Evolutionary conservation across 2,797 vertebrate genomes (phyloP), one percentile per base, ranked within the genome.

Genomic region (Phalanger gymnotis): DNA sequence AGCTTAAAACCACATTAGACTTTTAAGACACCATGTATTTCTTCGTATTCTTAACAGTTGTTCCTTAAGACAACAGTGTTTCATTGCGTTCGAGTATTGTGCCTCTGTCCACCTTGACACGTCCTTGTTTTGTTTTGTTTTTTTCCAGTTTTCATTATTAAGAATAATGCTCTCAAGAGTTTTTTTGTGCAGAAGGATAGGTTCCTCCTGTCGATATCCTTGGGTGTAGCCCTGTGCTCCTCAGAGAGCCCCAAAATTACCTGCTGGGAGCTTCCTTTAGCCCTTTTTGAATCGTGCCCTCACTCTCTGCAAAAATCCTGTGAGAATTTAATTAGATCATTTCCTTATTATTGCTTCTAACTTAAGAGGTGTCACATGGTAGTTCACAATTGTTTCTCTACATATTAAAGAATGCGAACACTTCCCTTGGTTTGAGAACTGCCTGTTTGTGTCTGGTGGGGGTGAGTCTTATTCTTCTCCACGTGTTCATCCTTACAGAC

Each of bases 91-190:
- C 40, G 22, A 22, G 16, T 73, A 19, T 0, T 12, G 25, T 47
- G 10, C 19, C 40, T 47, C 73, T 47, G n/a, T 81, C n/a, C 6
- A 9, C 40, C 30, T 47, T n/a, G 73, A 47, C 25, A 22, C 0
- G 0, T 3, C n/a, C n/a, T n/a, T n/a, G n/a, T n/a, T n/a, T 81
- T n/a, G 16, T 34, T 0, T 2, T n/a, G 5, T 57, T n/a, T 66
- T 34, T 7, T 25, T 30, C 30, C 58, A 34, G 14, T 66, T 40
- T 40, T 73, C n/a, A 19, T n/a, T 22, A 73, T 2, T 73, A 73
- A 73, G n/a, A 73, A 40, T 9, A 47, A 27, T 81, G 66, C 19
- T 25, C 40, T 31, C 73, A 81, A 40, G 40, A 81, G 27, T 81
- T 27, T 27, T 47, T 47, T 19, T 66, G 61, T 34, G 5, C 31